phyloP scores from a whole-genome alignment of 2,797 vertebrate genomes.

The Loris lydekkerianus region DNA sequence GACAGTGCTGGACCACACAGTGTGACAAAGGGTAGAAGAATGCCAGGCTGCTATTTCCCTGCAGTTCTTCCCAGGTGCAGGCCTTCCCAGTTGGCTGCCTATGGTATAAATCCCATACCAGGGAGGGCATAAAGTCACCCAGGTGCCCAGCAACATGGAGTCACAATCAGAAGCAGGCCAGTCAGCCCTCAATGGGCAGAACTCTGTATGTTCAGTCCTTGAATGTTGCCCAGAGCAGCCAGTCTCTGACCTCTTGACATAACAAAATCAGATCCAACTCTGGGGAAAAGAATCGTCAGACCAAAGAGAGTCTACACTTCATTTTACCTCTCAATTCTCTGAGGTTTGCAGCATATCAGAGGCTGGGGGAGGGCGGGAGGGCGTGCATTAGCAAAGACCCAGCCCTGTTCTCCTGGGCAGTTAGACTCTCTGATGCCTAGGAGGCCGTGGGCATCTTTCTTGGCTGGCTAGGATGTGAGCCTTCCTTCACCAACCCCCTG shows the following conservation, averaged over 20 bases:
- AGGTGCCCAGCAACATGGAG: neutral
- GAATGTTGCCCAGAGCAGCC: neutral
- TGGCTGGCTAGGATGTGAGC: neutral
- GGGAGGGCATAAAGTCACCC: neutral
- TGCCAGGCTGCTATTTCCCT: neutral
- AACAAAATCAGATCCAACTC: neutral
- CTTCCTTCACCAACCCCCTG: neutral
- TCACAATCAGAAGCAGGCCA: neutral
- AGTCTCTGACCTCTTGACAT: neutral
- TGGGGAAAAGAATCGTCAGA: neutral
- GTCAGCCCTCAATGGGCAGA: neutral
- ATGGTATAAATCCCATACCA: neutral
- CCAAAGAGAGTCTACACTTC: neutral
- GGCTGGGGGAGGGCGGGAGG: too few species aligned
- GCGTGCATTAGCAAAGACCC: neutral
- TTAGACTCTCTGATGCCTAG: neutral
- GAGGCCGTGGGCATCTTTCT: neutral
- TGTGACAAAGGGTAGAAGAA: neutral
- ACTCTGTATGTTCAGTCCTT: neutral
- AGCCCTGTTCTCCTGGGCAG: neutral
- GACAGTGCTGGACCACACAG: neutral
- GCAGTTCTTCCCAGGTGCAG: neutral
- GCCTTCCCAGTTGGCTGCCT: neutral
- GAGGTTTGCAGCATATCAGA: neutral
- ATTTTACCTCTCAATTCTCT: neutral